Base-by-base conservation (phyloP, 2,888 invertebrate genomes). In the Rhagophthalmus giganteus region DNA sequence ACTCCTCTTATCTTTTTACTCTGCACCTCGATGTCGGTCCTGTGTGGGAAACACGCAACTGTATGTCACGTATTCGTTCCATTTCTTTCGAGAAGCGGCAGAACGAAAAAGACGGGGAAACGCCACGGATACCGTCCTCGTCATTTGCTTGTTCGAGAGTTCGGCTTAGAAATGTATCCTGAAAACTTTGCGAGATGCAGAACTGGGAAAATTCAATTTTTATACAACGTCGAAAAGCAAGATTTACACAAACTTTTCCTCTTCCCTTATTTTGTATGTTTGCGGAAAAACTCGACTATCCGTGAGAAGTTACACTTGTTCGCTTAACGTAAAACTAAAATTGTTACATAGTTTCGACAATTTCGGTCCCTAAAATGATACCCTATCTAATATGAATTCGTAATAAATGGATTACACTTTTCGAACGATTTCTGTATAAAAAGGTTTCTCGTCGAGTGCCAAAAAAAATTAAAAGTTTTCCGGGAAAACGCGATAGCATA, bases 1-100 rank as follows among this genome's bases (percentile, higher is more conserved):
- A 41, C 48, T 48, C 32, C 20, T 46, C 47, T 48, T 48, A 48
- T 48, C 48, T 41, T 48, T 48, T 48, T 41, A 41, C 40, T 35
- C 40, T 48, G 30, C 41, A 41, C 40, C 41, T 48, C 35, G 34
- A 35, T 48, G 41, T 48, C 30, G 28, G n/a, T 34, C 33, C 34
- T 41, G 48, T 41, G 33, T 31, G 26, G 28, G 27, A 35, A 34
- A 30, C 40, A 41, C 40, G 48, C 48, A 30, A 28, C 27, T 27
- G 10, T 13, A 20, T 25, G 41, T 35, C 41, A 41, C 48, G 47
- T 39, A 39, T 16, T 11, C 39, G 27, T 39, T 16, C 31, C 12
- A 20, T 28, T 32, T 47, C 39, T 31, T 47, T 39, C 16, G 12
- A 27, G 9, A 27, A 16, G 25, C 12, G 26, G 14, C 24, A 13